A percentile compares a stretch with the other conserved stretches of the same genome.
These are phyloP conservation scores for Cephus spinipes DNA, from an alignment of 2,888 invertebrate genomes.

Conservation along the genomic window DNA sequence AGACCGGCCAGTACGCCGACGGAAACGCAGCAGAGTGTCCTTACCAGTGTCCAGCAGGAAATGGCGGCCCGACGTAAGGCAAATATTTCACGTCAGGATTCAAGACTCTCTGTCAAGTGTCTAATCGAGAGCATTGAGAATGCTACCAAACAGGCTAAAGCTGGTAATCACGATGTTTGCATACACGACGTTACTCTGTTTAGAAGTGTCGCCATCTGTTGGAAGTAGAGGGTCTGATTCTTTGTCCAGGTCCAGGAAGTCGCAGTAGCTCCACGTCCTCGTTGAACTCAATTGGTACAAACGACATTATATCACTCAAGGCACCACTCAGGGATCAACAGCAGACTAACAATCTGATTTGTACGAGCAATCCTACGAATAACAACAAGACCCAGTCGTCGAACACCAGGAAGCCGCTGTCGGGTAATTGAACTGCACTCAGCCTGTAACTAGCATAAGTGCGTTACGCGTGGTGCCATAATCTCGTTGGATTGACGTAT, in stretches of 20 bases:
- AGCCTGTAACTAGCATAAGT: background rate
- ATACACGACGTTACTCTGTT: background rate
- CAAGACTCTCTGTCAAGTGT: constrained; percentile 88
- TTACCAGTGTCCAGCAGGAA: constrained; percentile 71
- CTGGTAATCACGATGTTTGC: constrained; percentile 55
- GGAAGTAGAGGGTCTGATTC: constrained; percentile 2
- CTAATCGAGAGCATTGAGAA: constrained; percentile 93
- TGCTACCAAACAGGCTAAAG: constrained; percentile 80
- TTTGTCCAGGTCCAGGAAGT: constrained; percentile 68
- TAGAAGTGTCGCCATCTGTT: background rate
- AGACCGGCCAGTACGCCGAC: constrained; percentile 63
- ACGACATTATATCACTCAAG: constrained; percentile 59
- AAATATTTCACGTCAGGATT: constrained; percentile 75
- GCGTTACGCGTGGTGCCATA: background rate
- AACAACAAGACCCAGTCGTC: constrained; percentile 57
- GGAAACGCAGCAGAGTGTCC: constrained; percentile 69
- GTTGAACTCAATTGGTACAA: constrained; percentile 60
- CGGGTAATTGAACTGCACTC: constrained; percentile 48
- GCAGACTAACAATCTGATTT: constrained; percentile 61
- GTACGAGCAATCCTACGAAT: constrained; percentile 56
- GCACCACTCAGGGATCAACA: constrained; percentile 62
- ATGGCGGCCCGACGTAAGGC: constrained; percentile 72
- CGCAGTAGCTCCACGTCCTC: constrained; percentile 75
- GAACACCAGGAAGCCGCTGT: constrained; percentile 52
- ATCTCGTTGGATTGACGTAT: background rate